Base-by-base conservation (phyloP, 1,140 invertebrate genomes). In the Colletes gigas region DNA sequence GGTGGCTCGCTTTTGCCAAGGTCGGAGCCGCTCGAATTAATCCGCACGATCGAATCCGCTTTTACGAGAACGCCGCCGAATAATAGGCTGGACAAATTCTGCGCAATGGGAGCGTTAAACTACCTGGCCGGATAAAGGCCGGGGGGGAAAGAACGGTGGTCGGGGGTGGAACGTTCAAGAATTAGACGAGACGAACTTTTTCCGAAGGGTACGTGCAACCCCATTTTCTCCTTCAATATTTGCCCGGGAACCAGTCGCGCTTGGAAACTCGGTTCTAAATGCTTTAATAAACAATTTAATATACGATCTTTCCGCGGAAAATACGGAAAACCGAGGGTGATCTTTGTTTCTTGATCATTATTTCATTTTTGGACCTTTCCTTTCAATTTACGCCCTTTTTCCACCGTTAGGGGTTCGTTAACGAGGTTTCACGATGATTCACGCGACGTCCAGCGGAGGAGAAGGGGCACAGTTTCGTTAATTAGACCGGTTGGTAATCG, bases 1-100 rank as follows among this genome's bases (percentile, higher is more conserved):
- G 72, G 10, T 15, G 14, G 44, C 41, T 19, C 10, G 52, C 70
- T 9, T 19, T 41, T 62, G 54, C 21, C 75, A 77, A 70, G 75
- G 55, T 59, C 66, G 67, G 1, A 57, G 44, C 21, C 55, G 75
- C 8, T 55, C 77, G 77, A 73, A 78, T 78, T 69, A 78, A 65
- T 72, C 69, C 69, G 59, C 77, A 79, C 69, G 77, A 73, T 79
- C 77, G 69, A 63, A 30, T 65, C n/a, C 59, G 39, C 69, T 59
- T 73, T 66, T 66, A 39, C 69, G 41, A 19, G 60, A 0, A 52
- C 55, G 9, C 47, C 60, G 60, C 3, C 19, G 60, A 73, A 73
- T 79, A 78, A 65, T 65, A 55, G 69, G 19, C 39, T 55, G 76
- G 44, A 63, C 59, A 72, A 78, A 78, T 78, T 78, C n/a, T 6